Evolutionary conservation across 2,113 vertebrate genomes (phyloP), one percentile per base, ranked within the genome.

Genomic region (Euleptes europaea): DNA sequence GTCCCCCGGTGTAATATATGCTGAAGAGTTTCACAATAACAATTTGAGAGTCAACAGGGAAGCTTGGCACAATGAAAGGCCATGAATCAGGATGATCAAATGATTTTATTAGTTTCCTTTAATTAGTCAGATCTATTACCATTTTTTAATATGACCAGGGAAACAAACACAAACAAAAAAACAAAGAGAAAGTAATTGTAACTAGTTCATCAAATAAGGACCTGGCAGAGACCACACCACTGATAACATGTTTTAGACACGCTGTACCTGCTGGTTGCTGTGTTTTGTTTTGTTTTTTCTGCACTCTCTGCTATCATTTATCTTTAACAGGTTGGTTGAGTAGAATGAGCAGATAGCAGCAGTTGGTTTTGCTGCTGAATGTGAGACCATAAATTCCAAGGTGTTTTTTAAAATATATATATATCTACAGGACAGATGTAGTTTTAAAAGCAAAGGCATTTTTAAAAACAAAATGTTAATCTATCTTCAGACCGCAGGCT

Each of bases 21-120:
- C 83, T 80, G 65, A 89, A 89, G 84, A 79, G 91, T 92, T 91
- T 94, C 95, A 96, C 95, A 96, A 89, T 86, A 95, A 95, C 95
- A 96, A 95, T 97, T 95, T 94, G 94, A 95, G 89, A 96, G 95
- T 93, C 96, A 95, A 96, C 96, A 91, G 95, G 96, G 96, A 96
- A 94, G 94, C 96, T 90, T 91, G 82, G 93, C 88, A 92, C 70
- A 0, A 78, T 92, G 94, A 96, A 95, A 89, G 86, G 88, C 86
- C 10, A 94, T 96, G 95, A 96, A 96, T 96, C 96, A 96, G 94
- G 90, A 96, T 97, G 96, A 97, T 96, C 96, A 96, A 96, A 96
- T 93, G 95, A 96, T 94, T 97, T 96, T 96, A 97, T 96, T 96
- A 96, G 94, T 94, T 96, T 94, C 72, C 73, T 95, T 96, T 97